These are phyloP conservation scores for Drosophila planitibia DNA, from an alignment of 2,888 invertebrate species.

Conservation along the genomic window DNA sequence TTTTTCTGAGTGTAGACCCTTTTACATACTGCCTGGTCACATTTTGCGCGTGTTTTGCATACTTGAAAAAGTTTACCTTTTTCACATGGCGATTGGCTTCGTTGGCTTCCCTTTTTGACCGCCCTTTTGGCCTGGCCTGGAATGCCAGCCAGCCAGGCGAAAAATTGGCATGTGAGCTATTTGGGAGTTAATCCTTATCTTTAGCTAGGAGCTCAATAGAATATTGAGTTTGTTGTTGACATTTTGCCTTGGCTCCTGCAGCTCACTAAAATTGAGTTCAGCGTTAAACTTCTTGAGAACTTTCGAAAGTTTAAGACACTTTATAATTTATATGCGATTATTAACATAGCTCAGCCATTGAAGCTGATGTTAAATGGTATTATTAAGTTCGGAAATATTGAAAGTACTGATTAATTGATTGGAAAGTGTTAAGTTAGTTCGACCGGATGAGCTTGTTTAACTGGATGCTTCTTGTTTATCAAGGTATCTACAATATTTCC, in stretches of 20 bases:
- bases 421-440: neutral
- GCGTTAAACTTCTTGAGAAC: constrained; percentile 1
- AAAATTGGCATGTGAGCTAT: constrained; percentile 15
- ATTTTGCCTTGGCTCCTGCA: neutral
- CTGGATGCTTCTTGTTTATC: neutral
- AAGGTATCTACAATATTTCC: neutral
- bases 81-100: constrained; percentile 31
- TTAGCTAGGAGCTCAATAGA: neutral
- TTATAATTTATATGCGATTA: neutral
- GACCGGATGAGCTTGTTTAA: neutral
- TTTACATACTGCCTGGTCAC: constrained; percentile 5
- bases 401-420: neutral
- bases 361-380: neutral
- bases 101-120: neutral
- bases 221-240: constrained; percentile 6
- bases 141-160: constrained; percentile 23
- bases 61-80: constrained; percentile 21
- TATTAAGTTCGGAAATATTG: neutral
- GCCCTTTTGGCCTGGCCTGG: neutral
- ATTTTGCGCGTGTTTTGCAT: constrained; percentile 16
- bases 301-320: neutral
- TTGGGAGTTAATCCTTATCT: constrained; percentile 1
- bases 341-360: neutral
- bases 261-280: neutral
- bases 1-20: neutral